Evolutionary conservation across 2,113 vertebrate species (phyloP).

Genomic region (Mus pahari): DNA sequence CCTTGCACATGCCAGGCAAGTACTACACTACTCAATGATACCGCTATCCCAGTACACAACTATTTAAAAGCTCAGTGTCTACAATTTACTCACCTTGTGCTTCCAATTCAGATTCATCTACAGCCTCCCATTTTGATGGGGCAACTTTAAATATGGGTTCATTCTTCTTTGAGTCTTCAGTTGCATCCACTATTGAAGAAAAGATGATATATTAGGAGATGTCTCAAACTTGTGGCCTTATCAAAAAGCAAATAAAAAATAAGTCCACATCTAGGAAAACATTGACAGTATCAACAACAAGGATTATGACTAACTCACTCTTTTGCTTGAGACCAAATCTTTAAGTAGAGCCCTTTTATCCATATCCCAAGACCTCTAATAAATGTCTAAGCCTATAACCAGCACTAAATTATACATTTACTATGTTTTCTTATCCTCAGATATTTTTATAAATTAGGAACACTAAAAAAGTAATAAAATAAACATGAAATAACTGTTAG

Average conservation of each 20-base stretch:
- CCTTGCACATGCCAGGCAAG: neutral
- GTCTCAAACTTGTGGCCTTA: neutral
- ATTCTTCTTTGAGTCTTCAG: slow-evolving; percentile 91
- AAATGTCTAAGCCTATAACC: neutral
- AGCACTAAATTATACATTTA: neutral
- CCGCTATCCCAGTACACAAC: neutral
- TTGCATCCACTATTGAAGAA: slow-evolving; percentile 86
- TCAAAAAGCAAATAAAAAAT: slow-evolving; percentile 51
- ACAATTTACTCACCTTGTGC: slow-evolving; percentile 91
- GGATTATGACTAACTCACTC: neutral
- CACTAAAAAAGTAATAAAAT: neutral
- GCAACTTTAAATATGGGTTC: slow-evolving; percentile 97
- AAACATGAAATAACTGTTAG: neutral
- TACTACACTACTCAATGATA: neutral
- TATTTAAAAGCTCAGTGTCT: slow-evolving; percentile 19
- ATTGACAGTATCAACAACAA: slow-evolving; percentile 14
- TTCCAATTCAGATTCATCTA: slow-evolving; percentile 95
- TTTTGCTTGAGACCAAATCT: neutral
- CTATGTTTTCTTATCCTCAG: neutral
- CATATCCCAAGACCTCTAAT: neutral
- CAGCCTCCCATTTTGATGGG: slow-evolving; percentile 98
- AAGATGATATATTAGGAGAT: slow-evolving; percentile 30
- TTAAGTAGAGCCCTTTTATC: neutral
- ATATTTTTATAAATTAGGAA: neutral
- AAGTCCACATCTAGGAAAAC: slow-evolving; percentile 16